phyloP scores from a whole-genome alignment of 1,140 invertebrate species.

The Pseudoatta argentina region DNA sequence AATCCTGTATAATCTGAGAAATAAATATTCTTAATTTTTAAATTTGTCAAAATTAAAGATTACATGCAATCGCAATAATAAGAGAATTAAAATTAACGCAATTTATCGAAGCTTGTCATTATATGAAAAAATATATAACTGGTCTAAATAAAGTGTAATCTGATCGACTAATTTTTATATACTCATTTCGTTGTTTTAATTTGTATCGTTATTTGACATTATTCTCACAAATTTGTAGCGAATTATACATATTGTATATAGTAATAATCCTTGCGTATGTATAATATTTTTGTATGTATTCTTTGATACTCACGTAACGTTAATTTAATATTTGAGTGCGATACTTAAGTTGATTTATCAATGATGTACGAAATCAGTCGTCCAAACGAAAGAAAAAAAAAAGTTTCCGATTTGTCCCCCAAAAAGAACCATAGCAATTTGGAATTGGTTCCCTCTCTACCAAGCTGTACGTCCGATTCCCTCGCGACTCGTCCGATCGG shows the following conservation, averaged over 20 bases:
- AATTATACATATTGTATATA: background rate
- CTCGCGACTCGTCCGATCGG: slow-evolving; percentile 33
- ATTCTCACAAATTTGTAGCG: background rate
- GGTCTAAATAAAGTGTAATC: background rate
- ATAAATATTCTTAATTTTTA: slow-evolving; percentile 13
- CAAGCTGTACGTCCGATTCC: slow-evolving; percentile 30
- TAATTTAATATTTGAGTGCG: background rate
- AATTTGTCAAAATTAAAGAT: background rate
- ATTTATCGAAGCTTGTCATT: background rate
- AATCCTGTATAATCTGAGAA: background rate
- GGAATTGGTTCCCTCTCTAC: slow-evolving; percentile 14
- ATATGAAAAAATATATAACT: background rate
- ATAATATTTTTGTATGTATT: background rate
- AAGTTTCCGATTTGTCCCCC: background rate
- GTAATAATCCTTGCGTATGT: background rate
- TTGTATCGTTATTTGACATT: background rate
- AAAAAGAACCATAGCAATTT: slow-evolving; percentile 39
- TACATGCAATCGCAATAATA: background rate
- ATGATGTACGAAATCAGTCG: background rate
- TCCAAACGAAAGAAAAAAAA: background rate
- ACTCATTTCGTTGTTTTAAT: background rate
- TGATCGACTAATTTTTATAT: background rate
- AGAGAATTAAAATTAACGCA: background rate
- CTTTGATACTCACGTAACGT: background rate
- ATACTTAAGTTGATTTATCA: background rate